Conservation (phyloP, 2,113 vertebrate species). For the Rutilus rutilus region DNA sequence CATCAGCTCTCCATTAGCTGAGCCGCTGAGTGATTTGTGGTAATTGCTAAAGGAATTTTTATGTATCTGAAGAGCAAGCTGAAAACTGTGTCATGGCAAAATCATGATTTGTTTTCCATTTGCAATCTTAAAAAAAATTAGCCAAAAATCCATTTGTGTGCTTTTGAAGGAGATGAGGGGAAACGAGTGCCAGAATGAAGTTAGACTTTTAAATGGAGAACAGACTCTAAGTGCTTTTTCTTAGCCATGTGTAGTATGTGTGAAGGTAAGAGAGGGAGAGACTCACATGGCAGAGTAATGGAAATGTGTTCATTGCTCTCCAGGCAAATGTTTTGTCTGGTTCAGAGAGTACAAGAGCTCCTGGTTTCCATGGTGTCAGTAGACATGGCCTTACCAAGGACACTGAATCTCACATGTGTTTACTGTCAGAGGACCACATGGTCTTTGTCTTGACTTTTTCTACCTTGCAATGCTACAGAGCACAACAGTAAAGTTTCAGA, state of each 20-base stretch:
- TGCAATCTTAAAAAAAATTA: slow-evolving; percentile 37
- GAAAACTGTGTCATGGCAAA: slow-evolving; percentile 39
- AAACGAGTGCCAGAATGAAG: slow-evolving; percentile 13
- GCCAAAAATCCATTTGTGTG: slow-evolving; percentile 8
- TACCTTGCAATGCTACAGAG: background rate
- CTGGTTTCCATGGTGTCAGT: slow-evolving; percentile 26
- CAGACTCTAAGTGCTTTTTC: slow-evolving; percentile 27
- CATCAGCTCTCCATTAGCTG: slow-evolving; percentile 29
- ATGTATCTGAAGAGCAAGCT: slow-evolving; percentile 35
- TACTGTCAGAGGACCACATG: background rate
- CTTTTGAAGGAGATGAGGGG: slow-evolving; percentile 23
- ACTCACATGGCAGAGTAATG: slow-evolving; percentile 43
- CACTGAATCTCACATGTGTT: background rate
- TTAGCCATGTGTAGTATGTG: slow-evolving; percentile 42
- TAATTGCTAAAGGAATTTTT: slow-evolving; percentile 43
- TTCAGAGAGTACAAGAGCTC: background rate
- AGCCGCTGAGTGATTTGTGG: slow-evolving; percentile 29
- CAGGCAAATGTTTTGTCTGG: slow-evolving; percentile 11
- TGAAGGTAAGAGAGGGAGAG: background rate
- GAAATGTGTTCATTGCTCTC: slow-evolving; percentile 55
- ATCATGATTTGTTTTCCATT: slow-evolving; percentile 37
- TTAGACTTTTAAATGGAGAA: slow-evolving; percentile 28
- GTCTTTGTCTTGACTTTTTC: background rate
- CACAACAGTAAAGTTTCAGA: background rate
- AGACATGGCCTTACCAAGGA: background rate